Base-by-base conservation (phyloP, 2,113 vertebrate genomes). In the Pluvialis apricaria region DNA sequence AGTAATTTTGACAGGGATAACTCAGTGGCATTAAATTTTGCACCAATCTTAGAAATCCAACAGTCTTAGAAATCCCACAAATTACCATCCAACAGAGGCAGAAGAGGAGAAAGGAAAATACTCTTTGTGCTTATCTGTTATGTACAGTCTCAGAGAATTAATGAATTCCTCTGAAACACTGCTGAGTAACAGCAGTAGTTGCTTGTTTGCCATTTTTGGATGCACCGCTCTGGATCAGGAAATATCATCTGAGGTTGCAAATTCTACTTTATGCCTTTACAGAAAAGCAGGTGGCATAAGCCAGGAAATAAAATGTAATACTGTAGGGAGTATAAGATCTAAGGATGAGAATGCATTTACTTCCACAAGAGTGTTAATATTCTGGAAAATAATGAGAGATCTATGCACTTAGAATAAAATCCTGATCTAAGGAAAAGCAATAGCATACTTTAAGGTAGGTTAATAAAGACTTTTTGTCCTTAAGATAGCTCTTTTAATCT, bases 301-400 rank as follows among this genome's bases (percentile, higher is more conserved):
- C 6, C 38, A 78, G 34, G 60, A 71, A 92, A 88, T 66, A 88
- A 88, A 88, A 52, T n/a, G 5, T 66, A 68, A 85, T 84, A 72
- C 54, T 75, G 12, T 38, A 65, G 45, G 54, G 57, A 82, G 21
- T 79, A 68, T 26, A 92, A 73, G 71, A 92, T 83, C 62, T 86
- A 89, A 92, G 36, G 44, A 79, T 76, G 57, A 78, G 22, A 94
- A 92, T 70, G 18, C 36, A 65, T 89, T 95, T 95, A 61, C 21
- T 92, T 88, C n/a, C 49, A 84, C 47, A 75, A 38, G 34, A 64
- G 22, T 86, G 45, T 93, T 92, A 82, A 89, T 87, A 94, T 94
- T 94, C 34, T 57, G 34, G 34, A 91, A 38, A 57, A 58, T 2
- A 70, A 44, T 49, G 54, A 57, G 57, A 75, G 21, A 78, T 79